Percentiles rank a stretch among this genome's conserved stretches.
phyloP scores from a whole-genome alignment of 2,797 vertebrate species.

The Notolabrus celidotus region DNA sequence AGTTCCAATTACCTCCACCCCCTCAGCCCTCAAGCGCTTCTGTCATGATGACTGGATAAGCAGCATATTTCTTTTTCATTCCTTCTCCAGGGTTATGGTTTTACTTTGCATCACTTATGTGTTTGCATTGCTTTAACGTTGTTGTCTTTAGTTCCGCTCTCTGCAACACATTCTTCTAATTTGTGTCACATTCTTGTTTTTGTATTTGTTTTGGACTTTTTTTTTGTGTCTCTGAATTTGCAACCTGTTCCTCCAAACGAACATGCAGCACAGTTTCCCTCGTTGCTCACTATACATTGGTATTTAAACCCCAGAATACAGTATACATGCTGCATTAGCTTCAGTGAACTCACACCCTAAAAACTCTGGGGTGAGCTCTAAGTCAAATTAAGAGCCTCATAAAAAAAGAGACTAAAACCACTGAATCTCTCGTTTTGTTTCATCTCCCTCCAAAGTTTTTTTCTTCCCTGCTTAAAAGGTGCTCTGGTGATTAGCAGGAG shows the following conservation, averaged over 20 bases:
- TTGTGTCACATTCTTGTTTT: too few relatives aligned
- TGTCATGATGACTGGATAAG: neutral
- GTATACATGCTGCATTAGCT: constrained; percentile 48
- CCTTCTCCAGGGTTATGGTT: neutral
- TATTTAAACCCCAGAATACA: constrained; percentile 58
- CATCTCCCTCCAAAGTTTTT: constrained; percentile 77
- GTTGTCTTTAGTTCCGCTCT: too few relatives aligned
- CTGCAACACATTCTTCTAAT: too few relatives aligned
- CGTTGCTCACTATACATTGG: constrained; percentile 1
- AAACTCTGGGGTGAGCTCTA: constrained; percentile 55
- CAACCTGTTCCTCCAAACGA: too few relatives aligned
- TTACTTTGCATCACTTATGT: neutral
- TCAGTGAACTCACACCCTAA: constrained; percentile 47
- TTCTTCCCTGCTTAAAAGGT: constrained; percentile 64
- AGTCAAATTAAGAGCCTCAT: constrained; percentile 73
- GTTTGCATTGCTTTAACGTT: neutral
- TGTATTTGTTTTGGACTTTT: too few relatives aligned
- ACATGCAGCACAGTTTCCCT: neutral
- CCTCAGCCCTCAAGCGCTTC: neutral
- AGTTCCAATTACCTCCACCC: neutral
- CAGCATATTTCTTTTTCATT: neutral
- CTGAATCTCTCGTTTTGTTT: constrained; percentile 72
- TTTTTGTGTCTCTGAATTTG: too few relatives aligned
- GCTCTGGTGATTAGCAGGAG: constrained; percentile 72
- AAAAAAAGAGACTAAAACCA: constrained; percentile 54